A percentile compares a stretch with the other conserved stretches of the same genome.
phyloP scores from a whole-genome alignment of 2,797 vertebrate genomes.

The Eulemur albifrons region DNA sequence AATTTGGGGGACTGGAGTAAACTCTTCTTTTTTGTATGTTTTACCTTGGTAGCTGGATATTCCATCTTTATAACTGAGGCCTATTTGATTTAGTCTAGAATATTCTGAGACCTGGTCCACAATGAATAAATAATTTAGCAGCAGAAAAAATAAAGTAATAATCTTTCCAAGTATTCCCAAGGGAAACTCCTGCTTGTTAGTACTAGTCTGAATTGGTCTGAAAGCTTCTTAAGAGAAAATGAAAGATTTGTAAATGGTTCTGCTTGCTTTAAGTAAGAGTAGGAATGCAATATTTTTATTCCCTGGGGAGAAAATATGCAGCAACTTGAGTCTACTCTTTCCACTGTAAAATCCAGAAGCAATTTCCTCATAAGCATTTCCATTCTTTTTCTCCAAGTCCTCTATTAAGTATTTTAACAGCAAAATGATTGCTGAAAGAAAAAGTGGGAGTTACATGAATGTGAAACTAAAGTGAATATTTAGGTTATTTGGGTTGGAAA shows the following conservation, averaged over 20 bases:
- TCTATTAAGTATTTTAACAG: slow-evolving; percentile 69
- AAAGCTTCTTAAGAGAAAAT: slow-evolving; percentile 67
- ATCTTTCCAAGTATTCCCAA: slow-evolving; percentile 44
- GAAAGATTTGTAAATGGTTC: slow-evolving; percentile 55
- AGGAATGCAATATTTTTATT: slow-evolving; percentile 60
- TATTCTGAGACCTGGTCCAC: not conserved
- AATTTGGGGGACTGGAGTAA: not conserved
- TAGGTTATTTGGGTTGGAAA: slow-evolving; percentile 15
- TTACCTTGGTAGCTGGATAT: not conserved
- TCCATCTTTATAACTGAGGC: not conserved
- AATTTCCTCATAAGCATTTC: slow-evolving; percentile 70
- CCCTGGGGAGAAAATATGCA: slow-evolving; percentile 50
- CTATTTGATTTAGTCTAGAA: not conserved
- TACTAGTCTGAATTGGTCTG: slow-evolving; percentile 22
- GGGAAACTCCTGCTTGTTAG: slow-evolving; percentile 52
- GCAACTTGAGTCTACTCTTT: slow-evolving; percentile 49
- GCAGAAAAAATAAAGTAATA: slow-evolving; percentile 37
- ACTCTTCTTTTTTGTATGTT: not conserved
- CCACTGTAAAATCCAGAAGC: slow-evolving; percentile 51
- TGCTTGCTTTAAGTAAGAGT: slow-evolving; percentile 67
- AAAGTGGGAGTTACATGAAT: not conserved
- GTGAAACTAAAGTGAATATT: slow-evolving; percentile 22
- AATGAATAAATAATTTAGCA: slow-evolving; percentile 40
- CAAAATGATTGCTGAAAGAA: slow-evolving; percentile 46
- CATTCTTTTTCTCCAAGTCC: slow-evolving; percentile 62